Conservation (phyloP, 2,797 vertebrate genomes). For the Melopsittacus undulatus region DNA sequence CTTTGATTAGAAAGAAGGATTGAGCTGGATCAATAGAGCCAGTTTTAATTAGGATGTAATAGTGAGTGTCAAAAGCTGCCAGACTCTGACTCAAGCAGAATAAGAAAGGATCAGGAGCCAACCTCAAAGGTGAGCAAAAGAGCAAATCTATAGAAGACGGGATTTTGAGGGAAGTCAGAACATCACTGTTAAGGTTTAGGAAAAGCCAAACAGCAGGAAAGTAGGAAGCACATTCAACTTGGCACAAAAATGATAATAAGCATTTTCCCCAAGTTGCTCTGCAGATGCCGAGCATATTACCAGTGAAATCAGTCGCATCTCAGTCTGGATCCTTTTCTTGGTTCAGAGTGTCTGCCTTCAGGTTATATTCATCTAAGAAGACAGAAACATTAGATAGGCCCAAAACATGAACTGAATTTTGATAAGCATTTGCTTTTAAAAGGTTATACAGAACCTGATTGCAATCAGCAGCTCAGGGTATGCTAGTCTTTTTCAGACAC, state of each 20-base stretch:
- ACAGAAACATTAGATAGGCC: conserved; percentile 29
- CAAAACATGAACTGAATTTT: conserved; percentile 54
- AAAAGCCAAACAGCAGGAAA: background rate
- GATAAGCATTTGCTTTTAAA: conserved; percentile 46
- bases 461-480: conserved; percentile 36
- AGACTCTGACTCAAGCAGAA: background rate
- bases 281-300: background rate
- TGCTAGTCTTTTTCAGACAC: background rate
- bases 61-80: background rate
- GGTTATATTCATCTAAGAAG: conserved; percentile 36
- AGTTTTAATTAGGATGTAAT: conserved; percentile 36
- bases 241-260: background rate
- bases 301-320: background rate
- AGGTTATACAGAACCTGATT: conserved; percentile 47
- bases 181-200: background rate
- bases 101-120: background rate
- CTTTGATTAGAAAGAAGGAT: conserved; percentile 27
- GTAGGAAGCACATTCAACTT: background rate
- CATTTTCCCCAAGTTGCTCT: background rate
- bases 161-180: background rate
- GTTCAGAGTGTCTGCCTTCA: conserved; percentile 6
- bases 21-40: conserved; percentile 19
- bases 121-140: background rate
- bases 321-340: background rate
- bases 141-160: background rate